phyloP scores from a whole-genome alignment of 2,797 vertebrate genomes.

The Myotis planiceps region DNA sequence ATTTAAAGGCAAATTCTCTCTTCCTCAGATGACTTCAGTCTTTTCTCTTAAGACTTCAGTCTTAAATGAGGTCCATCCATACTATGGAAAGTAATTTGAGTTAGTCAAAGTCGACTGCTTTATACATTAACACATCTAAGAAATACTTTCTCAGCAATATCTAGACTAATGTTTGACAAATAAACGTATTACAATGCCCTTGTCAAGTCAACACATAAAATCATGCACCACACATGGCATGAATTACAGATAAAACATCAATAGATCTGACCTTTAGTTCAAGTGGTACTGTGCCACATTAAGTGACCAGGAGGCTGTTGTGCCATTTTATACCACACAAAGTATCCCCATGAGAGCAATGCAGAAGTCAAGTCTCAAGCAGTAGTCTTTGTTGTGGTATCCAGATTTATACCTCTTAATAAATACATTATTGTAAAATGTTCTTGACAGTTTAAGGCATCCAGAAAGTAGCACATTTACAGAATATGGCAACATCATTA shows the following conservation, averaged over 20 bases:
- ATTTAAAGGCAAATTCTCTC: neutral
- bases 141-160: neutral
- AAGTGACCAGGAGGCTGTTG: neutral
- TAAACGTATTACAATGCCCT: neutral
- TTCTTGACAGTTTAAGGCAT: neutral
- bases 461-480: slow-evolving; percentile 29
- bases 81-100: neutral
- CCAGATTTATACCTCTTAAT: slow-evolving; percentile 22
- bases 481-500: slow-evolving; percentile 3
- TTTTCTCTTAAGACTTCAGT: neutral
- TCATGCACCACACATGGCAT: neutral
- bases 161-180: neutral
- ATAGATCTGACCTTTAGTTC: neutral
- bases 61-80: neutral
- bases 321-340: neutral
- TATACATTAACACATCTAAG: neutral
- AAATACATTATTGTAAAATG: neutral
- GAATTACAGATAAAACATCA: neutral
- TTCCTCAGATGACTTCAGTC: neutral
- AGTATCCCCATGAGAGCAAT: neutral
- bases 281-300: neutral
- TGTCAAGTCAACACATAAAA: neutral
- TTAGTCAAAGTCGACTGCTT: slow-evolving; percentile 3
- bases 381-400: neutral
- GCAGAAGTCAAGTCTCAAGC: slow-evolving; percentile 5